A percentile compares a stretch with the other conserved stretches of the same genome.
Conservation (phyloP, 2,888 invertebrate species). For the Eubasilissa splendida region DNA sequence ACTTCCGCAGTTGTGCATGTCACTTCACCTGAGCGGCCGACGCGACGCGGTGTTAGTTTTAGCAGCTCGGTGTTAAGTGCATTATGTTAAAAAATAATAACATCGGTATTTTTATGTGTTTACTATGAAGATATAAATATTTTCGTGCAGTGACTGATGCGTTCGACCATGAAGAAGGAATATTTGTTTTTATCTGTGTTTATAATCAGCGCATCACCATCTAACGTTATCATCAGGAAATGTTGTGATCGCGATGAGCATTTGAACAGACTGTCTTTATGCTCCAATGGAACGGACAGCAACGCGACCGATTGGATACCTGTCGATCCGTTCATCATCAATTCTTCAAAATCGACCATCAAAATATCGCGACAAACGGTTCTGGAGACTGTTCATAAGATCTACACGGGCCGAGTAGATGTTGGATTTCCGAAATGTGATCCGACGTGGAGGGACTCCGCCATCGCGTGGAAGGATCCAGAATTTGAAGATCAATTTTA, state of each 20-base stretch:
- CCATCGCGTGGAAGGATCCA: conserved; percentile 48
- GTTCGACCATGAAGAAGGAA: conserved; percentile 1
- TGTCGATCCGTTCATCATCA: conserved; percentile 45
- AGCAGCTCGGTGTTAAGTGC: no score
- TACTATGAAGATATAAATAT: no score
- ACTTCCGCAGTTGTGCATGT: no score
- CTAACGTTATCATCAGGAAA: conserved; percentile 47
- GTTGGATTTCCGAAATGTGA: conserved; percentile 55
- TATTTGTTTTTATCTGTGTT: conserved; percentile 29
- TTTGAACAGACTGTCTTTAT: conserved; percentile 11
- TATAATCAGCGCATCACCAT: background rate
- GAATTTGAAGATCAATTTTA: conserved; percentile 51
- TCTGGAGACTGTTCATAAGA: conserved; percentile 40
- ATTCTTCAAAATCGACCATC: conserved; percentile 48
- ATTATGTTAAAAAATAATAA: no score
- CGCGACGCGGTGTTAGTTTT: no score
- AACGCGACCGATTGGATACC: conserved; percentile 54
- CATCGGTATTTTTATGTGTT: no score
- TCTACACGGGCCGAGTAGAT: conserved; percentile 45
- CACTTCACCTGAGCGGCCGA: no score
- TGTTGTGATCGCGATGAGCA: conserved; percentile 51
- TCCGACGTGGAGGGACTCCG: conserved; percentile 43
- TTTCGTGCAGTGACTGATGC: conserved; percentile 8
- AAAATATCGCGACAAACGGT: conserved; percentile 49
- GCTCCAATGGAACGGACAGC: conserved; percentile 35